A percentile compares a stretch with the other conserved stretches of the same genome.
phyloP scores from a whole-genome alignment of 2,797 vertebrate species.

The Paedocypris micromegethes region DNA sequence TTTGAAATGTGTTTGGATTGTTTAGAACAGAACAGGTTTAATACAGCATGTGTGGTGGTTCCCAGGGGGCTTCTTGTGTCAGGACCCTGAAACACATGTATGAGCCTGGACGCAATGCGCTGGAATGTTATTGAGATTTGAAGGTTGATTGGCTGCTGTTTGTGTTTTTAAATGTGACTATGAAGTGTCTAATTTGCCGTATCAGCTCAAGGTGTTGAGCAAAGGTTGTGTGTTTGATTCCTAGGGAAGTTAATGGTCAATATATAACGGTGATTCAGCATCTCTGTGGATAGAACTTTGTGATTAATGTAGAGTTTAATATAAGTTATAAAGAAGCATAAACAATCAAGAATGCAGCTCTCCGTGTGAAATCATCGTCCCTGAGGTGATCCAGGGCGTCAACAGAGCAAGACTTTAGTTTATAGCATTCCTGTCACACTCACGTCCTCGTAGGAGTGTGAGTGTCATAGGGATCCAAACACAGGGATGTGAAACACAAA shows the following conservation, averaged over 20 bases:
- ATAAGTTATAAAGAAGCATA: background rate
- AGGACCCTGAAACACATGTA: background rate
- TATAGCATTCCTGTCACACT: constrained; percentile 49
- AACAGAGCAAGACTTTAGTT: constrained; percentile 53
- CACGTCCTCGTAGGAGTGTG: no score
- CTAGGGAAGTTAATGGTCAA: constrained; percentile 43
- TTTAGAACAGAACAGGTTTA: background rate
- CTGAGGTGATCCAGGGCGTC: constrained; percentile 56
- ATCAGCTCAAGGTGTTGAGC: no score
- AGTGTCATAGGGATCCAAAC: background rate
- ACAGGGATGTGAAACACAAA: background rate
- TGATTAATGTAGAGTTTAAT: constrained; percentile 29
- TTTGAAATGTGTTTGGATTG: no score
- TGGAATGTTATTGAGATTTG: constrained; percentile 7
- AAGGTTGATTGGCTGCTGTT: background rate
- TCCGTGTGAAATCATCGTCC: constrained; percentile 58
- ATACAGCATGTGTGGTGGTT: constrained; percentile 9
- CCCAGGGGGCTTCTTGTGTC: background rate
- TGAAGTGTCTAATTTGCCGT: no score
- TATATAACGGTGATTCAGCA: no score
- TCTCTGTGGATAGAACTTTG: no score
- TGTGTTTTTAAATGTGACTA: no score
- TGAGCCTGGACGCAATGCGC: background rate
- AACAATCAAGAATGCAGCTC: constrained; percentile 36
- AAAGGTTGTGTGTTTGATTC: no score